These are phyloP conservation scores for Philhelius pedissequus DNA, from an alignment of 2,888 invertebrate species.

Conservation along the genomic window DNA sequence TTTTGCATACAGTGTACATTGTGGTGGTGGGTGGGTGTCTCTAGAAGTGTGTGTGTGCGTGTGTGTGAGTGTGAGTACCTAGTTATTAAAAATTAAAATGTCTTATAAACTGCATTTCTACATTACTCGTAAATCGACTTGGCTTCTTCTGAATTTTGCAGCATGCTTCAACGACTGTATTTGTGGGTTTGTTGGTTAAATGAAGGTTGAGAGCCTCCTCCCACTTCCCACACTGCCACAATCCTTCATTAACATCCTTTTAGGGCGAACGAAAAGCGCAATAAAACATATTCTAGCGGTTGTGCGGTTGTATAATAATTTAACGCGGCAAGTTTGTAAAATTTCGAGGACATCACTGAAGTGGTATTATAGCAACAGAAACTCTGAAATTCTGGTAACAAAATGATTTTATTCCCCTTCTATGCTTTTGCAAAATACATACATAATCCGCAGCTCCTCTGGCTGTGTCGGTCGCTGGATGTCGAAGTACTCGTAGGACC, in stretches of 20 bases:
- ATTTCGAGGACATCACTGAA: constrained; percentile 18
- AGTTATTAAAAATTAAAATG: constrained; percentile 34
- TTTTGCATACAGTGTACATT: not conserved
- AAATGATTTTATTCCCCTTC: constrained; percentile 35
- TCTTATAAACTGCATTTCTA: not conserved
- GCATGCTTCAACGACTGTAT: not conserved
- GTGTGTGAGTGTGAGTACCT: not conserved
- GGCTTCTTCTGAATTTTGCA: not conserved
- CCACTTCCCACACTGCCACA: not conserved
- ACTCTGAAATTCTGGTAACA: constrained; percentile 3
- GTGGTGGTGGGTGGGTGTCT: not conserved
- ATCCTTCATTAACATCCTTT: not conserved
- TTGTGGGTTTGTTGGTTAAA: not conserved
- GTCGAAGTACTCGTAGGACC: not conserved
- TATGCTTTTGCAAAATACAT: too few species aligned
- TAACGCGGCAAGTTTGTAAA: not conserved
- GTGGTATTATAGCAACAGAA: constrained; percentile 27
- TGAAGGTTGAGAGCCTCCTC: too few species aligned
- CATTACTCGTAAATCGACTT: not conserved
- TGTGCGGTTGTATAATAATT: not conserved
- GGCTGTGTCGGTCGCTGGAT: not conserved
- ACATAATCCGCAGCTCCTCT: not conserved
- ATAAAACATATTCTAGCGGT: constrained; percentile 30
- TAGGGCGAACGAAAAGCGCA: not conserved
- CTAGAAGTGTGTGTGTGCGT: too few species aligned